Conservation (phyloP, 2,113 vertebrate genomes). For the Daubentonia madagascariensis region DNA sequence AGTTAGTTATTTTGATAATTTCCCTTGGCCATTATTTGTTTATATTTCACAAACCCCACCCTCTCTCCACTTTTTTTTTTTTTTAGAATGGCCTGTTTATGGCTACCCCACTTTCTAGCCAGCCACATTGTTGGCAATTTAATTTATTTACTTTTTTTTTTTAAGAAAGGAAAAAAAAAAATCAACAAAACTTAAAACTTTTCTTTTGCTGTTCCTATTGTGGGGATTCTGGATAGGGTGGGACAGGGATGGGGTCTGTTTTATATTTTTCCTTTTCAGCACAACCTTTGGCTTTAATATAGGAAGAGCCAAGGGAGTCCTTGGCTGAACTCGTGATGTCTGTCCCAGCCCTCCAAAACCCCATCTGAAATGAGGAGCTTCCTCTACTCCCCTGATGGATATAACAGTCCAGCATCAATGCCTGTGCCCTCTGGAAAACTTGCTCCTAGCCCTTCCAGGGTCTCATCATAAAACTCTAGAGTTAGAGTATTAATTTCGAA, state of each 20-base stretch:
- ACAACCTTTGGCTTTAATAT: conserved; percentile 55
- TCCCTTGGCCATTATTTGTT: conserved; percentile 60
- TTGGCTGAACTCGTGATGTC: background rate
- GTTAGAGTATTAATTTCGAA: conserved; percentile 1
- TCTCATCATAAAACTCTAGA: background rate
- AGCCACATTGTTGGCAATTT: conserved; percentile 72
- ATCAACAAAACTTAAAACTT: conserved; percentile 54
- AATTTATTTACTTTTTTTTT: conserved; percentile 83
- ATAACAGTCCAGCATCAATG: background rate
- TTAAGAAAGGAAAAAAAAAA: conserved; percentile 65
- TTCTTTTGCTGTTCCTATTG: conserved; percentile 58
- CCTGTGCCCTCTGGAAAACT: background rate
- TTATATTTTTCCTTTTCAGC: conserved; percentile 54
- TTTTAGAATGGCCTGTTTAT: conserved; percentile 66
- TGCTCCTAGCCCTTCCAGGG: background rate
- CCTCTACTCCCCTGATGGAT: background rate
- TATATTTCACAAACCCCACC: conserved; percentile 34
- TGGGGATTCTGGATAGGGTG: conserved; percentile 60
- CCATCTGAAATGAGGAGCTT: background rate
- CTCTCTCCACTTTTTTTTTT: conserved; percentile 36
- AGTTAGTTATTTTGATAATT: conserved; percentile 70
- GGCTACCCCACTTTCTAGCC: conserved; percentile 10
- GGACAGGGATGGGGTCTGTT: conserved; percentile 38
- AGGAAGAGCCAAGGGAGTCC: conserved; percentile 11
- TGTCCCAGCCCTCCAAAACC: background rate